Conservation (phyloP, 2,888 invertebrate genomes). For the Sinohyriopsis cumingii region DNA sequence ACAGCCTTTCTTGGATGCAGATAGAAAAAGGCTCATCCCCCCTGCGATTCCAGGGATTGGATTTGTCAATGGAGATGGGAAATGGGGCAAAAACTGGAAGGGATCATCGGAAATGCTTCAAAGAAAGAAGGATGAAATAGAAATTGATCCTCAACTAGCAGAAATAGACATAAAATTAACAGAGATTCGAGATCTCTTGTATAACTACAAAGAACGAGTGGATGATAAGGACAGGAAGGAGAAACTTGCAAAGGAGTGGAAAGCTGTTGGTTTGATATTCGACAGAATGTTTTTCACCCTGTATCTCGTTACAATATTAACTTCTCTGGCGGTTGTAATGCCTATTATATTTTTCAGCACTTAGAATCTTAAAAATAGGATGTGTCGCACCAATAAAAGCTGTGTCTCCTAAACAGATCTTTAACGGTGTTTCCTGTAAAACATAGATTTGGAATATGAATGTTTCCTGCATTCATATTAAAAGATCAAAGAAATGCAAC, state of each 20-base stretch:
- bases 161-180: constrained; percentile 52
- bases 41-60: constrained; percentile 31
- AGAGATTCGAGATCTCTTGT: constrained; percentile 57
- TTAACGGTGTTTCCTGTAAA: too few species aligned
- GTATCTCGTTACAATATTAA: constrained; percentile 62
- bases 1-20: constrained; percentile 49
- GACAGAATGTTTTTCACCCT: constrained; percentile 69
- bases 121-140: constrained; percentile 34
- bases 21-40: constrained; percentile 34
- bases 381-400: too few species aligned
- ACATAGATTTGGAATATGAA: too few species aligned
- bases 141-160: constrained; percentile 45
- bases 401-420: too few species aligned
- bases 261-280: constrained; percentile 67
- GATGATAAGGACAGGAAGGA: constrained; percentile 64
- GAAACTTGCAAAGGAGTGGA: constrained; percentile 67
- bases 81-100: constrained; percentile 47
- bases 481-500: too few species aligned
- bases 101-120: constrained; percentile 38
- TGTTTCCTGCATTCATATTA: too few species aligned
- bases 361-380: too few species aligned
- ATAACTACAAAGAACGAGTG: constrained; percentile 54
- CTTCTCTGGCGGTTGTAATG: constrained; percentile 62
- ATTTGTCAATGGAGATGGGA: constrained; percentile 50
- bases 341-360: constrained; percentile 48